A percentile compares a stretch with the other conserved stretches of the same genome.
phyloP scores from a whole-genome alignment of 1,140 invertebrate genomes.

The Eueides isabella region DNA sequence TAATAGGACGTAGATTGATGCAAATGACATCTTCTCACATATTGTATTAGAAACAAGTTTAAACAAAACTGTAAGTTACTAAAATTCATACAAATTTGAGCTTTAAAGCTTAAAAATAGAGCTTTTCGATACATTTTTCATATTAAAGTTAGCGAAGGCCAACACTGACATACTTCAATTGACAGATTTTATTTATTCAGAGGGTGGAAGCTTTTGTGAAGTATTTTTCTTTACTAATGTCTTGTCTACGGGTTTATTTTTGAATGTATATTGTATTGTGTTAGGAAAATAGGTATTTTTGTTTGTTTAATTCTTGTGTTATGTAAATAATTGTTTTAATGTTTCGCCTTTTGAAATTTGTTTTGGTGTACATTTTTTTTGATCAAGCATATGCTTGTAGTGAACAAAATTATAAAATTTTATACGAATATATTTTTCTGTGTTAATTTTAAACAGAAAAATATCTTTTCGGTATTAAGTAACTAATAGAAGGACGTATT shows the following conservation, averaged over 20 bases:
- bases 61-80: slow-evolving; percentile 1
- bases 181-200: slow-evolving; percentile 67
- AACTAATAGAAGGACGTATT: too few species aligned
- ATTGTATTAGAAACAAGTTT: slow-evolving; percentile 42
- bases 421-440: too few species aligned
- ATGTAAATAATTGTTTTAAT: slow-evolving; percentile 6
- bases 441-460: too few species aligned
- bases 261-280: slow-evolving; percentile 15
- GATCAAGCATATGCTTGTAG: neutral
- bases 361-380: neutral
- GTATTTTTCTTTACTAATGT: slow-evolving; percentile 54
- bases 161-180: slow-evolving; percentile 55
- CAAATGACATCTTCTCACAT: slow-evolving; percentile 70
- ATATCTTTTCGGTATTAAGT: too few species aligned
- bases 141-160: slow-evolving; percentile 12
- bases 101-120: slow-evolving; percentile 25
- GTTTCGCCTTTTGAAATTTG: neutral
- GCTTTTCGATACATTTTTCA: neutral
- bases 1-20: slow-evolving; percentile 74
- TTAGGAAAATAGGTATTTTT: slow-evolving; percentile 3
- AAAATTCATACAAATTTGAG: slow-evolving; percentile 30
- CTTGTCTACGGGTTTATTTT: slow-evolving; percentile 43
- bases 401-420: too few species aligned
- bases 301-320: neutral
- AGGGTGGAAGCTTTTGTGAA: slow-evolving; percentile 47